Evolutionary conservation across 2,888 invertebrate genomes (phyloP), one percentile per base, ranked within the genome.

Genomic region (Papilio gigon): DNA sequence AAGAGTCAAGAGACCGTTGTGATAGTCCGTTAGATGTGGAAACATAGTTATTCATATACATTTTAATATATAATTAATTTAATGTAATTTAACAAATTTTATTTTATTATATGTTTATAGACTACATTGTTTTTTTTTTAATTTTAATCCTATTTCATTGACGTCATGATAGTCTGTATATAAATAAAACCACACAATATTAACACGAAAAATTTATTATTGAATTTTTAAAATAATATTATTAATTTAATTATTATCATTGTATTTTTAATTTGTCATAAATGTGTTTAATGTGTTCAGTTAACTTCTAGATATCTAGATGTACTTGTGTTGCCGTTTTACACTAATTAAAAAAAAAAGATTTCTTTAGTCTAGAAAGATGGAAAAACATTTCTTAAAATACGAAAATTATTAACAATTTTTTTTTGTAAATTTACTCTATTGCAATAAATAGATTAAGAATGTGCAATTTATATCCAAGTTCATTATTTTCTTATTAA

Each of bases 1-100:
- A 69, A 76, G 73, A 75, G 11, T 73, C 74, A 22, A 74, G 71
- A 35, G 74, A 81, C 14, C 79, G 82, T 71, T 76, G 83, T 27
- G 85, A 86, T 25, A 78, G 81, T 14, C 86, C 85, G 4, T 76
- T 90, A 65, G 90, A 91, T 73, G 78, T 91, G 14, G 90, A 90
- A 74, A 83, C 82, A 22, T 71, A 42, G 44, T 5, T 87, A 12
- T 42, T 17, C 11, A 44, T 74, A 30, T 65, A 66, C 30, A 47
- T 12, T 27, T 59, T 22, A 65, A 53, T n/a, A n/a, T n/a, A n/a
- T n/a, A n/a, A n/a, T n/a, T n/a, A n/a, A n/a, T n/a, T n/a, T n/a
- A n/a, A n/a, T n/a, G n/a, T n/a, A n/a, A n/a, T n/a, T n/a, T n/a
- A n/a, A n/a, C n/a, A n/a, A n/a, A n/a, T n/a, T n/a, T n/a, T 47